These are phyloP conservation scores for Caenorhabditis remanei DNA, from an alignment of 1,140 invertebrate genomes.

Conservation along the genomic window DNA sequence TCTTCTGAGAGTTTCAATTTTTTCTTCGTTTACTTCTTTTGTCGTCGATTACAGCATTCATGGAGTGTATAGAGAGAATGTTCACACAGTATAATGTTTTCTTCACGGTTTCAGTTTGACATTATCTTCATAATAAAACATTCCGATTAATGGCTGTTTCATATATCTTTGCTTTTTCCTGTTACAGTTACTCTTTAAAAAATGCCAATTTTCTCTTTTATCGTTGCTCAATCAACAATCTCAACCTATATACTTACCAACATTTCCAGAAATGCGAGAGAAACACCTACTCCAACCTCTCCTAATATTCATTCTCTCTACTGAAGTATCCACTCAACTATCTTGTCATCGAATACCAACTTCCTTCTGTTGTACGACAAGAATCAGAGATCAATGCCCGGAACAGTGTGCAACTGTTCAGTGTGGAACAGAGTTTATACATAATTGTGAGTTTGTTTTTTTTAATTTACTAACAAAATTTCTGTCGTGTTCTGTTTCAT, in stretches of 20 bases:
- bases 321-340: not conserved
- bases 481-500: too few relatives aligned
- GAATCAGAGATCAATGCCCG: conserved; percentile 45
- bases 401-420: conserved; percentile 18
- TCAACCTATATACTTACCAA: not conserved
- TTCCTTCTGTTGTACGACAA: conserved; percentile 38
- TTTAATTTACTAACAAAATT: not conserved
- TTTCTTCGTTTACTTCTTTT: too few relatives aligned
- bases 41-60: too few relatives aligned
- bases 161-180: too few relatives aligned
- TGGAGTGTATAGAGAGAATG: too few relatives aligned
- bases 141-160: too few relatives aligned
- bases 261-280: conserved; percentile 33
- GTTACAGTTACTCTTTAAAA: not conserved
- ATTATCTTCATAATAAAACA: too few relatives aligned
- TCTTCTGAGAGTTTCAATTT: too few relatives aligned
- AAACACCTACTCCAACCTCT: not conserved
- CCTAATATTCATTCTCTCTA: not conserved
- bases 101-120: too few relatives aligned
- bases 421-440: conserved; percentile 21
- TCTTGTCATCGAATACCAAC: conserved; percentile 46
- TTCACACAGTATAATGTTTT: too few relatives aligned
- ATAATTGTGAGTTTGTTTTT: conserved; percentile 37
- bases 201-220: not conserved
- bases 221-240: not conserved